A percentile compares a stretch with the other conserved stretches of the same genome.
These are phyloP conservation scores for Leucania comma DNA, from an alignment of 2,888 invertebrate genomes.

Conservation along the genomic window DNA sequence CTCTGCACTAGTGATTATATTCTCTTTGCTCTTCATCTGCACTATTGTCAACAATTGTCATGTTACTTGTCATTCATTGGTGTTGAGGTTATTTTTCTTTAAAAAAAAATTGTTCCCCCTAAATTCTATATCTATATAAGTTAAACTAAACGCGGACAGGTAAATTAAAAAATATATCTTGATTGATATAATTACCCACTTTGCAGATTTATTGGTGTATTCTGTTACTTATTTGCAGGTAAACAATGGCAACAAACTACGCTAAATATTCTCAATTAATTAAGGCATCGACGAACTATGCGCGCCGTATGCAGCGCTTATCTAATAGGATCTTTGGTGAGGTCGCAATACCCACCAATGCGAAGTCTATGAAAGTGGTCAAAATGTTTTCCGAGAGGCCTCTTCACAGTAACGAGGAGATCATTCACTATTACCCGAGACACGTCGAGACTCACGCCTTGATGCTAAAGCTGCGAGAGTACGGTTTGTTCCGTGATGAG, in stretches of 20 bases:
- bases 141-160: conserved; percentile 2
- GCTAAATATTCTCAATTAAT: conserved; percentile 93
- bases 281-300: conserved; percentile 94
- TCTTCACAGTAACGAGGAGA: conserved; percentile 92
- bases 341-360: conserved; percentile 94
- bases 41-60: neutral
- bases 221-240: conserved; percentile 28
- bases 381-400: conserved; percentile 95
- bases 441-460: conserved; percentile 94
- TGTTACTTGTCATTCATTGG: neutral
- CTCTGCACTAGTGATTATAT: no score
- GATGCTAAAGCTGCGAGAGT: conserved; percentile 93
- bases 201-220: neutral
- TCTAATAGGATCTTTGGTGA: conserved; percentile 97
- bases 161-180: neutral
- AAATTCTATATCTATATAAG: neutral
- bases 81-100: neutral
- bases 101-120: neutral
- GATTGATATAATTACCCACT: neutral
- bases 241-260: conserved; percentile 91
- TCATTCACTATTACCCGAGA: conserved; percentile 96
- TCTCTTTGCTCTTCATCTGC: no score
- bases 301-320: conserved; percentile 95
- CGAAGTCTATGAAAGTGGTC: conserved; percentile 95
- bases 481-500: conserved; percentile 96